Evolutionary conservation across 2,113 vertebrate species (phyloP).

Genomic region (Hemiscyllium ocellatum): DNA sequence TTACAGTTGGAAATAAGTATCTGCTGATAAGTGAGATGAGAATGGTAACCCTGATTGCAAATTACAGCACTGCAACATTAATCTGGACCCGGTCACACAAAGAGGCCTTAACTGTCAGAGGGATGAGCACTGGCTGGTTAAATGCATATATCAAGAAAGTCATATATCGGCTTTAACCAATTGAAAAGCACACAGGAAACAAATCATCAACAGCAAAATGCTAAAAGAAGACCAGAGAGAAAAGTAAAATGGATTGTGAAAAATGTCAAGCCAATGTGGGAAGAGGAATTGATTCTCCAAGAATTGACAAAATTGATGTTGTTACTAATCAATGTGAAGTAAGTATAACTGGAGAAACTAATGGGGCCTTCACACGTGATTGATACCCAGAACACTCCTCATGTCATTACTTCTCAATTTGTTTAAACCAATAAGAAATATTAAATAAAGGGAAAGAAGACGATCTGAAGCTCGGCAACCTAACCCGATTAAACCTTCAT

Average conservation of each 20-base stretch:
- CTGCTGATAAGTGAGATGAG: not conserved
- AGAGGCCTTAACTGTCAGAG: not conserved
- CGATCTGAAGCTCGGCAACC: not conserved
- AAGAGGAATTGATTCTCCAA: not conserved
- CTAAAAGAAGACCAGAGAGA: not conserved
- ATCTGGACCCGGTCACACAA: not conserved
- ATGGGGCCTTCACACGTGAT: not conserved
- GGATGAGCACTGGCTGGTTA: not conserved
- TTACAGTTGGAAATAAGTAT: not conserved
- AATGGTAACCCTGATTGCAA: not conserved
- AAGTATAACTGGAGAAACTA: not conserved
- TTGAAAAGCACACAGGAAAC: not conserved
- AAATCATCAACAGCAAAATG: not conserved
- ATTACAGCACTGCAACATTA: not conserved
- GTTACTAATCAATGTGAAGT: not conserved
- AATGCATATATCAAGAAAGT: not conserved
- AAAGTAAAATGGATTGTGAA: not conserved
- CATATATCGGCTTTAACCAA: not conserved
- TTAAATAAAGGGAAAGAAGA: not conserved
- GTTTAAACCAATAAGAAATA: not conserved
- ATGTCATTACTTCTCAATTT: not conserved
- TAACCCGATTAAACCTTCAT: not conserved
- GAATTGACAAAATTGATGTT: not conserved
- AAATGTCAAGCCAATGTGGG: not conserved
- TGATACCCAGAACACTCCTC: not conserved